Evolutionary conservation across 2,888 invertebrate genomes (phyloP).

Genomic region (Oscheius myriophilus): DNA sequence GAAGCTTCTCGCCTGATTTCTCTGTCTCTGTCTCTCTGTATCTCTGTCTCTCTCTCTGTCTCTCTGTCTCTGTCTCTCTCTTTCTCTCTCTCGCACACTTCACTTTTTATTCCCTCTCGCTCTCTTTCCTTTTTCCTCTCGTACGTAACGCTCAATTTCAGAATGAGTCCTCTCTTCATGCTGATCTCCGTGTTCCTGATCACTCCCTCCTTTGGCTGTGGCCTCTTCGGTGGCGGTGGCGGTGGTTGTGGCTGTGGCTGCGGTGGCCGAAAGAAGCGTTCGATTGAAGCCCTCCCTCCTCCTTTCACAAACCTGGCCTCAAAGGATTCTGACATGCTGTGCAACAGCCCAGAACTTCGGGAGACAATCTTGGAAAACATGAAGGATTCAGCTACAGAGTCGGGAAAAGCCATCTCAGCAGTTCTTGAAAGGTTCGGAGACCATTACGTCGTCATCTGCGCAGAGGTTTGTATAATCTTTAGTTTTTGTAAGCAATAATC

Average conservation of each 20-base stretch:
- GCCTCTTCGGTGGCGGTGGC: slow-evolving; percentile 13
- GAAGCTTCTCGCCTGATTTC: too few relatives aligned
- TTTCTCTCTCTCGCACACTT: too few relatives aligned
- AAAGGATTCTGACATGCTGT: slow-evolving; percentile 12
- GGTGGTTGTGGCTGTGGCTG: slow-evolving; percentile 16
- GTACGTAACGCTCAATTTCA: too few relatives aligned
- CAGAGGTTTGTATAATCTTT: neutral
- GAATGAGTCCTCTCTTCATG: neutral
- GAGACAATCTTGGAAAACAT: slow-evolving; percentile 3
- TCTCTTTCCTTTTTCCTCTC: too few relatives aligned
- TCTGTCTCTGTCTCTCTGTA: too few relatives aligned
- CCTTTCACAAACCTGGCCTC: slow-evolving; percentile 17
- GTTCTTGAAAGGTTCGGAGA: slow-evolving; percentile 4
- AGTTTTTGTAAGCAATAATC: too few relatives aligned
- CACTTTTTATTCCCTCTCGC: too few relatives aligned
- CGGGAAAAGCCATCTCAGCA: slow-evolving; percentile 11
- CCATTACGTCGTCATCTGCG: slow-evolving; percentile 5
- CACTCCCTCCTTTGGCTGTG: neutral
- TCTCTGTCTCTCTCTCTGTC: too few relatives aligned
- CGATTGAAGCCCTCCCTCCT: slow-evolving; percentile 16
- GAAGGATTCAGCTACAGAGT: slow-evolving; percentile 6
- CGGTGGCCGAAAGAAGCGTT: slow-evolving; percentile 21
- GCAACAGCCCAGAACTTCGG: slow-evolving; percentile 17
- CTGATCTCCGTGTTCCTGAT: neutral
- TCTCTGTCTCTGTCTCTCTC: too few relatives aligned